Evolutionary conservation across 2,113 vertebrate species (phyloP), one percentile per base, ranked within the genome.

Genomic region (Psettodes erumei): DNA sequence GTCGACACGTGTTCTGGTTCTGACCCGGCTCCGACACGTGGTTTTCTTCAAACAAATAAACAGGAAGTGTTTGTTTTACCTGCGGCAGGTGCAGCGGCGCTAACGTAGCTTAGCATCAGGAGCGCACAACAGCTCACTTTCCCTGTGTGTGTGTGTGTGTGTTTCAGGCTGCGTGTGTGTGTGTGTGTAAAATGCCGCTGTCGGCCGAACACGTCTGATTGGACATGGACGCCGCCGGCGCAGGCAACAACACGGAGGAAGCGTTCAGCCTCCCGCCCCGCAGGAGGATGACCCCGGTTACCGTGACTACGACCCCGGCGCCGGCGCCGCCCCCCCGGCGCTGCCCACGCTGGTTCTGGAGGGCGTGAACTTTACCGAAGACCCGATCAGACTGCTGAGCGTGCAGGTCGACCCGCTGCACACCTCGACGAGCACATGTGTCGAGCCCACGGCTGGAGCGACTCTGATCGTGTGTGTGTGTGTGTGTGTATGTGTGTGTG

Each of bases 381-480:
- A 98, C 86, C 96, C 96, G 86, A 99, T 96, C 2, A 95, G 94
- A 12, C 89, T 98, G 23, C 87, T 96, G 0, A 96, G 96, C 42
- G 96, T 99, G 0, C 97, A 96, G 88, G 91, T 89, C 64, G 1
- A 15, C 19, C n/a, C n/a, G n/a, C n/a, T n/a, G 9, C 19, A 6
- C 30, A 15, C 12, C 21, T 8, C n/a, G n/a, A n/a, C n/a, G n/a
- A n/a, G n/a, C n/a, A n/a, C n/a, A n/a, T n/a, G n/a, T n/a, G n/a
- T n/a, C n/a, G n/a, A n/a, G 27, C 30, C 23, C 1, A 51, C 23
- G 11, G 23, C 12, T 4, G 5, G n/a, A 13, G 21, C 18, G 6
- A 8, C n/a, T 4, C 16, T 21, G 40, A 2, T 42, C 18, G n/a
- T 38, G 33, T 32, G 33, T 38, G 40, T n/a, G n/a, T n/a, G n/a